phyloP scores from a whole-genome alignment of 2,113 vertebrate species.

The Regulus satrapa region DNA sequence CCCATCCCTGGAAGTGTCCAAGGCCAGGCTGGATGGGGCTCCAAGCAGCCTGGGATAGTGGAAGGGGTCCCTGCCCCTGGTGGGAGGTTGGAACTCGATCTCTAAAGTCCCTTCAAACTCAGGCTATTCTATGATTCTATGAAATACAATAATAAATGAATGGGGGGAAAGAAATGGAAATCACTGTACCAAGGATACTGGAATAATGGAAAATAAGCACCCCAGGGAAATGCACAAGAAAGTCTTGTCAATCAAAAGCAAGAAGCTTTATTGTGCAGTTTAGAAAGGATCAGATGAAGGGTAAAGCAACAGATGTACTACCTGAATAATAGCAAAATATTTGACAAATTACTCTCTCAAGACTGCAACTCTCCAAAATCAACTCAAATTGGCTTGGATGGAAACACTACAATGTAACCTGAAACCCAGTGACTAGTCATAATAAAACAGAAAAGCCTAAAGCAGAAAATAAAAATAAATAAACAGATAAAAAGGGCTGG shows the following conservation, averaged over 20 bases:
- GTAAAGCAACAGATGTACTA: background rate
- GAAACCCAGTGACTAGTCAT: background rate
- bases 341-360: background rate
- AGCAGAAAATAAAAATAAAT: background rate
- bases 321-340: background rate
- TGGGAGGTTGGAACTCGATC: accelerated
- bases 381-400: background rate
- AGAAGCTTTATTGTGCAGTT: background rate
- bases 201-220: background rate
- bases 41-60: background rate
- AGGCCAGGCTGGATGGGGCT: accelerated
- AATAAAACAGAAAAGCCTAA: background rate
- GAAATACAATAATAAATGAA: background rate
- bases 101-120: background rate
- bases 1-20: background rate
- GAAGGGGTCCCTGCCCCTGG: background rate
- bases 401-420: background rate
- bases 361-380: background rate
- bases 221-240: background rate
- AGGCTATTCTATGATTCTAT: background rate
- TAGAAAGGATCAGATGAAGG: background rate
- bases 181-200: background rate
- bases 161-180: background rate
- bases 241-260: background rate
- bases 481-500: background rate